Percentiles rank a stretch among this genome's conserved stretches.
These are phyloP conservation scores for Lophotriccus pileatus DNA, from an alignment of 2,797 vertebrate species.

Conservation along the genomic window DNA sequence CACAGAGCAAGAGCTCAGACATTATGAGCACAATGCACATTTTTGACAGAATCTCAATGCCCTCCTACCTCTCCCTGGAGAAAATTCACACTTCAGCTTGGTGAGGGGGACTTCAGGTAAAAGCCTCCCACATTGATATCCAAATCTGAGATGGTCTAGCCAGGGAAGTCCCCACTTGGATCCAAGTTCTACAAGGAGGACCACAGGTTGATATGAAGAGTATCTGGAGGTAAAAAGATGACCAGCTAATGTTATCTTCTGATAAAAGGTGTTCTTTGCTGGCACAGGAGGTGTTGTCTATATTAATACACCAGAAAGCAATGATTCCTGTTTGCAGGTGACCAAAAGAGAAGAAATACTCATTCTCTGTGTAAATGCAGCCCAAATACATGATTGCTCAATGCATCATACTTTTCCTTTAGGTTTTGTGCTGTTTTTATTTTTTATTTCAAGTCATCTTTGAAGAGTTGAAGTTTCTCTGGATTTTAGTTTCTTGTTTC, in stretches of 20 bases:
- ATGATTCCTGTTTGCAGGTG: not conserved
- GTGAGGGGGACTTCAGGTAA: not conserved
- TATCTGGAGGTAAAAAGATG: not conserved
- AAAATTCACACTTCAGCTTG: not conserved
- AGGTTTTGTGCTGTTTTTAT: not conserved
- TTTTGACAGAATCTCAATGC: not conserved
- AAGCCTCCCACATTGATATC: not conserved
- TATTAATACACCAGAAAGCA: not conserved
- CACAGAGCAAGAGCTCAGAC: not conserved
- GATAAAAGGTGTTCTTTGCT: not conserved
- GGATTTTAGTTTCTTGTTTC: not conserved
- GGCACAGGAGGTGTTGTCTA: not conserved
- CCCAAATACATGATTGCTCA: not conserved
- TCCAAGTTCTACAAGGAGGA: not conserved
- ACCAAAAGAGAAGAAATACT: not conserved
- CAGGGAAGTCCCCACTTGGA: not conserved
- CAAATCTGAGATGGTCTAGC: not conserved
- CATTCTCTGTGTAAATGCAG: not conserved
- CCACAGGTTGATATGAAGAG: not conserved
- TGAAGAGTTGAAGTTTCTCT: not conserved
- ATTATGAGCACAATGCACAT: not conserved
- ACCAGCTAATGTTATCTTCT: not conserved
- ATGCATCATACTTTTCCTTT: not conserved
- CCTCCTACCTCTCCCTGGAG: not conserved
- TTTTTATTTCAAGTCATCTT: not conserved